Conservation (phyloP, 2,797 vertebrate genomes). For the Tauraco hartlaubi region DNA sequence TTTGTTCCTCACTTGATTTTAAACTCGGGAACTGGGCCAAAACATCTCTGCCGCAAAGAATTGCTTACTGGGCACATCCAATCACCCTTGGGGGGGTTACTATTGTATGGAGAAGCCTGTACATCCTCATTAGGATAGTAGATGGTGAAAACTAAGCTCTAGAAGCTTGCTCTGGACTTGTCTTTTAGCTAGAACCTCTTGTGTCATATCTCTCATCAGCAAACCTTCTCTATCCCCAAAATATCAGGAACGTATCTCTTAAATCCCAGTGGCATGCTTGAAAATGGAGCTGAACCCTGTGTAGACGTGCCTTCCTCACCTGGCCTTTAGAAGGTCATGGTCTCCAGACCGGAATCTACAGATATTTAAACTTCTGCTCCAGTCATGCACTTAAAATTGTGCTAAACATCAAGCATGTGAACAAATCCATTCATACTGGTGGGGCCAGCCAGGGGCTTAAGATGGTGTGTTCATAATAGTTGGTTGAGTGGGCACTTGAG, state of each 20-base stretch:
- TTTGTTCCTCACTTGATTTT: slow-evolving; percentile 13
- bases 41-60: slow-evolving; percentile 52
- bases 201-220: neutral
- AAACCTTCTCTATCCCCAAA: neutral
- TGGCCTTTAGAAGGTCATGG: neutral
- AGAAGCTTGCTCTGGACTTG: neutral
- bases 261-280: neutral
- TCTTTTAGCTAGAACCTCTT: neutral
- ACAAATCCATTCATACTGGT: neutral
- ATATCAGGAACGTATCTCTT: neutral
- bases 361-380: neutral
- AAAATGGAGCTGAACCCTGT: neutral
- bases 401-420: neutral
- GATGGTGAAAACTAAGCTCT: neutral
- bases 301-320: neutral
- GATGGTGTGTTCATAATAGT: neutral
- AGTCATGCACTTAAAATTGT: neutral
- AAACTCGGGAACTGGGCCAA: slow-evolving; percentile 69
- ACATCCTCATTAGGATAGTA: neutral
- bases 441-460: neutral
- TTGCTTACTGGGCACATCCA: slow-evolving; percentile 18
- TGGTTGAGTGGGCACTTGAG: neutral
- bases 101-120: neutral
- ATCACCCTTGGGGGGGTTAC: neutral
- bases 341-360: neutral